A percentile compares a stretch with the other conserved stretches of the same genome.
Evolutionary conservation across 2,797 vertebrate species (phyloP).

Genomic region (Hybognathus amarus): DNA sequence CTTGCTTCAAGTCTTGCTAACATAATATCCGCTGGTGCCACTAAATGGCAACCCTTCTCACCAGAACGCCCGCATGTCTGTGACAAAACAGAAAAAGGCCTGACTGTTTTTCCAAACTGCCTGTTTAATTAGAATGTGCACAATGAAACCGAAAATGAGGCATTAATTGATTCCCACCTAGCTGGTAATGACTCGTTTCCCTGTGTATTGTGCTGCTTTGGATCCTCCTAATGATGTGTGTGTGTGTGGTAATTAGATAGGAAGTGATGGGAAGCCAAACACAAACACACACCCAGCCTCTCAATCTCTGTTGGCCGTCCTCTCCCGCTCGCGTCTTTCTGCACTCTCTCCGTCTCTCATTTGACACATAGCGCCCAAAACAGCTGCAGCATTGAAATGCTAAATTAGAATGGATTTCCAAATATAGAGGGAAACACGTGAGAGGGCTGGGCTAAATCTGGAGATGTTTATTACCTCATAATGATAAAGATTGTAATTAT

Average conservation of each 20-base stretch:
- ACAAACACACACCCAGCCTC: slow-evolving; percentile 55
- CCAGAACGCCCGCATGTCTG: slow-evolving; percentile 37
- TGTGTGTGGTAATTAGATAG: slow-evolving; percentile 64
- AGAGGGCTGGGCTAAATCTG: slow-evolving; percentile 60
- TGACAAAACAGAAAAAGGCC: slow-evolving; percentile 39
- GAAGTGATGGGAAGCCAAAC: slow-evolving; percentile 54
- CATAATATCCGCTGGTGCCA: slow-evolving; percentile 1
- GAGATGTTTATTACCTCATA: slow-evolving; percentile 43
- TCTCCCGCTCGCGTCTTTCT: slow-evolving; percentile 22
- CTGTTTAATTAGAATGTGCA: slow-evolving; percentile 72
- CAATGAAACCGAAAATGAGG: slow-evolving; percentile 69
- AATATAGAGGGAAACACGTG: slow-evolving; percentile 64
- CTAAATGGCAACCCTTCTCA: slow-evolving; percentile 12
- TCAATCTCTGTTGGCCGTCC: slow-evolving; percentile 49
- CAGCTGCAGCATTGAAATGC: slow-evolving; percentile 64
- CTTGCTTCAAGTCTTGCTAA: slow-evolving; percentile 17
- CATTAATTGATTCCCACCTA: slow-evolving; percentile 73
- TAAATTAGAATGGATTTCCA: slow-evolving; percentile 68
- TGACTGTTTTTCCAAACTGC: slow-evolving; percentile 61
- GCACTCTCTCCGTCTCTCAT: slow-evolving; percentile 26
- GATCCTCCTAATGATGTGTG: slow-evolving; percentile 71
- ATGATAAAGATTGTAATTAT: slow-evolving; percentile 66
- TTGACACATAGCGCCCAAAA: slow-evolving; percentile 51
- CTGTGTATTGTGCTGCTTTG: slow-evolving; percentile 67
- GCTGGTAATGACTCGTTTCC: slow-evolving; percentile 67